Percentiles rank a stretch among this genome's conserved stretches.
These are phyloP conservation scores for Oreohelix idahoensis DNA, from an alignment of 1,140 invertebrate genomes.

Conservation along the genomic window DNA sequence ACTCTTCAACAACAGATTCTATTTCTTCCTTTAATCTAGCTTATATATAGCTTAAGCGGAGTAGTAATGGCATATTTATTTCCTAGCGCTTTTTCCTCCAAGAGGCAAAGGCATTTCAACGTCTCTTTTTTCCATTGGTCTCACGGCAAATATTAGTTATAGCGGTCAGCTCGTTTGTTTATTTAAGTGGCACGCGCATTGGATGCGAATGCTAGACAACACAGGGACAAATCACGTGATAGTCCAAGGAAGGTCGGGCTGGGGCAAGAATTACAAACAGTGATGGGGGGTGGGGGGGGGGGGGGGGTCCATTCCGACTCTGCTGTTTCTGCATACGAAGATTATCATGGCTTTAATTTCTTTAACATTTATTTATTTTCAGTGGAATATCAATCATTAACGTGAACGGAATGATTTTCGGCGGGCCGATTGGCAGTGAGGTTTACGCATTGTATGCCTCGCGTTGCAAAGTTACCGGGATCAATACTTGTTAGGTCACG, in stretches of 20 bases:
- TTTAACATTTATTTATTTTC: too few species aligned
- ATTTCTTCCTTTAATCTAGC: too few species aligned
- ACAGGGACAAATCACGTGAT: not conserved
- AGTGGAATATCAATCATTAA: too few species aligned
- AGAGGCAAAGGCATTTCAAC: not conserved
- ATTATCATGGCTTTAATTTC: not conserved
- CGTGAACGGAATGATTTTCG: too few species aligned
- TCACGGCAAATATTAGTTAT: too few species aligned
- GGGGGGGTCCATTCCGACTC: not conserved
- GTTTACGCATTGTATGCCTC: too few species aligned
- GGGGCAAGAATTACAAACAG: not conserved
- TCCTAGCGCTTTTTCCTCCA: not conserved
- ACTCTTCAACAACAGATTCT: too few species aligned
- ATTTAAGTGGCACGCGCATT: slow-evolving; percentile 7
- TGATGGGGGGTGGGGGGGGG: too few species aligned
- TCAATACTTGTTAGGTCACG: too few species aligned
- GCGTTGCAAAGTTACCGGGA: too few species aligned
- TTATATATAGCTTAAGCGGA: not conserved
- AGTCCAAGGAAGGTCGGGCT: not conserved
- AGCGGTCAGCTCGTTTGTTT: not conserved
- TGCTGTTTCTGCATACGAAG: not conserved
- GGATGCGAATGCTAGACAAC: not conserved
- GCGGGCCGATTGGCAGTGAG: too few species aligned
- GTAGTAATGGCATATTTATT: not conserved
- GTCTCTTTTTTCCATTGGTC: not conserved